A percentile compares a stretch with the other conserved stretches of the same genome.
Conservation (phyloP, 92 coral and sea anemone genomes). For the Epizoanthus scotinus region DNA sequence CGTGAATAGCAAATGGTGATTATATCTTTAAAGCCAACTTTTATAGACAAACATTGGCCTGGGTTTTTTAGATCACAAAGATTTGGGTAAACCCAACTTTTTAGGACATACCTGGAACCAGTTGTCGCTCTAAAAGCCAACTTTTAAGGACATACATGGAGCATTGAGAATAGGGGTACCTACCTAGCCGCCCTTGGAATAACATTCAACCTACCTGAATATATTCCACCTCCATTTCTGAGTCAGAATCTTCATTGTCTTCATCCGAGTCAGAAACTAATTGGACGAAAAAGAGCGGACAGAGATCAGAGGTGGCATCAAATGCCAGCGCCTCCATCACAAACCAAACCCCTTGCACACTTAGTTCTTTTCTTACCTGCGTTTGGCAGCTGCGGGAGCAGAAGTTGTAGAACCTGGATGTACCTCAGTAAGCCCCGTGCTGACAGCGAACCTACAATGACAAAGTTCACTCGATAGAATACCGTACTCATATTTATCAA, state of each 20-base stretch:
- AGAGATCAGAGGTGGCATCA: background rate
- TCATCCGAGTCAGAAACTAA: background rate
- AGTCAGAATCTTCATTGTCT: conserved; percentile 15
- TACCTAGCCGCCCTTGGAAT: no score
- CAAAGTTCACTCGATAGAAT: background rate
- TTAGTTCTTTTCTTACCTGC: background rate
- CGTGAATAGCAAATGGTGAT: no score
- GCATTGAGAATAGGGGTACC: no score
- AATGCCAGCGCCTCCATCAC: background rate
- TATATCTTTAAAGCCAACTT: no score
- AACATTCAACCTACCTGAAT: conserved; percentile 11
- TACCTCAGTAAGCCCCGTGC: conserved; percentile 27
- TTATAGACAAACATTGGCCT: no score
- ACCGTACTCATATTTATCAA: background rate
- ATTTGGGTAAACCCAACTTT: no score
- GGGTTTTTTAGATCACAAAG: no score
- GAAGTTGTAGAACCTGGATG: conserved; percentile 32
- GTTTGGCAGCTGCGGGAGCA: conserved; percentile 28
- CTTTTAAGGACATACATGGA: no score
- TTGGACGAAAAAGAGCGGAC: background rate
- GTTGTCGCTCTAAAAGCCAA: no score
- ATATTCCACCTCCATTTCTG: conserved; percentile 18
- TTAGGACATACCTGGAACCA: no score
- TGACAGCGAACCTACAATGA: conserved; percentile 5
- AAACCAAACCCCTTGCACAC: background rate